Evolutionary conservation across 2,888 invertebrate genomes (phyloP).

Genomic region (Eupithecia pulchellata): DNA sequence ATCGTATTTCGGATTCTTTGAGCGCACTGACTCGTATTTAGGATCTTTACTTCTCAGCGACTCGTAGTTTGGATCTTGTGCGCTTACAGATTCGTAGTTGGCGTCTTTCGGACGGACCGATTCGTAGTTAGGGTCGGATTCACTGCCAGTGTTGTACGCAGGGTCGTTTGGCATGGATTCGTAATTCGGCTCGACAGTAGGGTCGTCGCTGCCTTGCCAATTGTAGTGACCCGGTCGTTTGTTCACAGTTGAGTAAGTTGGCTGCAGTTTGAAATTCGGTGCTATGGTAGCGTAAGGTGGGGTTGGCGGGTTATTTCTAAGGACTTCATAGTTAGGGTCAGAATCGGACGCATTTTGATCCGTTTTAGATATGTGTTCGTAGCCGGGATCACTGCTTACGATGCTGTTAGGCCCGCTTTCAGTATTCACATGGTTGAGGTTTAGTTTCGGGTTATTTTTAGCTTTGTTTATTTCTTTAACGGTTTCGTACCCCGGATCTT

Average conservation of each 20-base stretch:
- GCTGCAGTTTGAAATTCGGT: constrained; percentile 74
- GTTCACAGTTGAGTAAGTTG: constrained; percentile 84
- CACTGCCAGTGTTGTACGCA: constrained; percentile 88
- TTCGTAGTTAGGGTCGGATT: constrained; percentile 90
- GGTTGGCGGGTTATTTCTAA: constrained; percentile 85
- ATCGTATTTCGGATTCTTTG: constrained; percentile 90
- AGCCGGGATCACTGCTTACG: constrained; percentile 88
- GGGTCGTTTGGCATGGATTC: constrained; percentile 89
- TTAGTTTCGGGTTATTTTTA: constrained; percentile 58
- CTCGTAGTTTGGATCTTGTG: constrained; percentile 88
- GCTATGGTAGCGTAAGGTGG: constrained; percentile 81
- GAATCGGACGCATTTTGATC: constrained; percentile 85
- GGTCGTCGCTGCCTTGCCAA: constrained; percentile 83
- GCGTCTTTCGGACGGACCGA: constrained; percentile 88
- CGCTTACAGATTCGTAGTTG: constrained; percentile 86
- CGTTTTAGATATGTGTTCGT: constrained; percentile 87
- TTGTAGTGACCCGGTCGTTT: constrained; percentile 83
- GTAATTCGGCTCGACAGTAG: constrained; percentile 89
- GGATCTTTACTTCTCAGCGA: constrained; percentile 87
- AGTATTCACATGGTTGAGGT: constrained; percentile 64
- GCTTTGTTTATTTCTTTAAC: constrained; percentile 74
- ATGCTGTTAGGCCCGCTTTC: constrained; percentile 87
- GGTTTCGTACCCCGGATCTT: constrained; percentile 88
- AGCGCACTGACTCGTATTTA: constrained; percentile 84
- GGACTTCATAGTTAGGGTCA: constrained; percentile 93